phyloP scores from a whole-genome alignment of 2,113 vertebrate genomes.

The Microtus ochrogaster region DNA sequence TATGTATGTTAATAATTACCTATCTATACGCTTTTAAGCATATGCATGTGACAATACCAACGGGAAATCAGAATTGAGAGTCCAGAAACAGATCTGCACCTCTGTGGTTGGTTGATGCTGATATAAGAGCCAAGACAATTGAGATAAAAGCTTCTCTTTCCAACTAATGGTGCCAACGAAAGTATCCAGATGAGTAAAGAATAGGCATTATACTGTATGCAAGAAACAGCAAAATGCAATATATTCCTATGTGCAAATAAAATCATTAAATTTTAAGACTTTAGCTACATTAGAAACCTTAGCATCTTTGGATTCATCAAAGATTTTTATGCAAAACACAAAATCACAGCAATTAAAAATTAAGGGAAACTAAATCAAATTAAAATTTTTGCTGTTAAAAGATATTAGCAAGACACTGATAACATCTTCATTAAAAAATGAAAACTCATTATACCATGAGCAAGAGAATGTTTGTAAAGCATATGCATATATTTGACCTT shows the following conservation, averaged over 20 bases:
- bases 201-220: neutral
- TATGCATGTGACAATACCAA: neutral
- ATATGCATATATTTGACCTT: neutral
- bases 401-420: neutral
- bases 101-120: neutral
- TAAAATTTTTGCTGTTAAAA: neutral
- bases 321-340: neutral
- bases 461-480: neutral
- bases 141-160: slow-evolving; percentile 3
- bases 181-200: neutral
- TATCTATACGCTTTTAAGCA: neutral
- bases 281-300: neutral
- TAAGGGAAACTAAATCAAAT: neutral
- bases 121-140: neutral
- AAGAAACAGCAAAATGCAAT: slow-evolving; percentile 32
- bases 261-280: slow-evolving; percentile 7
- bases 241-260: neutral
- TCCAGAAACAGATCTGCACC: neutral
- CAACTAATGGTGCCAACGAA: neutral
- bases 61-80: neutral
- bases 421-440: neutral
- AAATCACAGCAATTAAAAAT: neutral
- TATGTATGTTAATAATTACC: neutral
- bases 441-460: neutral
- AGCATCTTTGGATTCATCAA: neutral